Conservation (phyloP, 2,113 vertebrate genomes). For the Myxocyprinus asiaticus region DNA sequence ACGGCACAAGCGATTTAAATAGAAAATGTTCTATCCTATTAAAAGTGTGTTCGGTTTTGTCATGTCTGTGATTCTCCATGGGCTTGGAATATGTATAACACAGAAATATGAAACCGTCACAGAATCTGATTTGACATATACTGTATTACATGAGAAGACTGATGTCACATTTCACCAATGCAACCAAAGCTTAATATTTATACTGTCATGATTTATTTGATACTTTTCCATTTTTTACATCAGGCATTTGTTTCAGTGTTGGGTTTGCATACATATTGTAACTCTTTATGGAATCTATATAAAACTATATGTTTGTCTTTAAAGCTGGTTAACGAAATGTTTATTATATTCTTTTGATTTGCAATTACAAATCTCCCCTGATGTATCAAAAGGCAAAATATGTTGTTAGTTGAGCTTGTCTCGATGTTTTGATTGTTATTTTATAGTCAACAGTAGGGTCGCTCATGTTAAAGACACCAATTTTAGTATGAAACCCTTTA, state of each 20-base stretch:
- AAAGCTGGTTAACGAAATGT: not conserved
- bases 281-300: not conserved
- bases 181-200: not conserved
- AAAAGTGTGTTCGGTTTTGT: conserved; percentile 16
- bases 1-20: conserved; percentile 18
- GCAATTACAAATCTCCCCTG: not conserved
- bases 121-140: conserved; percentile 17
- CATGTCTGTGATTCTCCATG: conserved; percentile 5
- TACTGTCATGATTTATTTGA: not conserved
- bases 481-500: not conserved
- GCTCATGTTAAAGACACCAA: not conserved
- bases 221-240: not conserved
- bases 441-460: not conserved
- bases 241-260: not conserved
- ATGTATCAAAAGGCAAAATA: too few species aligned
- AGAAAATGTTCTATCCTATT: conserved; percentile 29
- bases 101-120: conserved; percentile 12
- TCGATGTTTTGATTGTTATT: not conserved
- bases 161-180: not conserved
- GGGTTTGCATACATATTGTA: not conserved
- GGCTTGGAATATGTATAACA: conserved; percentile 21
- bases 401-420: not conserved
- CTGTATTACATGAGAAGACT: conserved; percentile 29
- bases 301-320: too few species aligned
- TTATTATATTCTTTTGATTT: not conserved